A percentile compares a stretch with the other conserved stretches of the same genome.
phyloP scores from a whole-genome alignment of 1,140 invertebrate genomes.

The Anadara kagoshimensis region DNA sequence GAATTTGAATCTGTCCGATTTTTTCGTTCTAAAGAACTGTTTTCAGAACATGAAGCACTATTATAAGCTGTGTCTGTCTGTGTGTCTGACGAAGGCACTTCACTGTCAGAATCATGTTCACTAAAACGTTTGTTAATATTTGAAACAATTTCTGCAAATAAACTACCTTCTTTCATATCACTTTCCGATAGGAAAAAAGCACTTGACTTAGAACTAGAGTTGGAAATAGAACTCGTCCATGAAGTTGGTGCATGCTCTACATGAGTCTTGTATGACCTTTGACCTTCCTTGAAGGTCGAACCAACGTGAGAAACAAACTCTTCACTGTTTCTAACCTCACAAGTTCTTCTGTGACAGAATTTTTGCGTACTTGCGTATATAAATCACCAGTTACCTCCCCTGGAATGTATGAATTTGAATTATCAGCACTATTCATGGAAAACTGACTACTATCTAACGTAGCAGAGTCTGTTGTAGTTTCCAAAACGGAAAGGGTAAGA shows the following conservation, averaged over 20 bases:
- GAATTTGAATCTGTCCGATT: conserved; percentile 20
- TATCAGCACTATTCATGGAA: too few relatives aligned
- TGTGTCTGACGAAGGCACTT: neutral
- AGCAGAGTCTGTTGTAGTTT: too few relatives aligned
- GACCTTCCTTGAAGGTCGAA: too few relatives aligned
- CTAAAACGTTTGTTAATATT: conserved; percentile 30
- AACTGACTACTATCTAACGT: too few relatives aligned
- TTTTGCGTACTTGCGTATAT: conserved; percentile 38
- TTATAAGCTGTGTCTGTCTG: conserved; percentile 36
- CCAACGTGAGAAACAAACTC: too few relatives aligned
- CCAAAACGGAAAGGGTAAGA: too few relatives aligned
- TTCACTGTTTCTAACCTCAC: too few relatives aligned
- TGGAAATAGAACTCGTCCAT: too few relatives aligned
- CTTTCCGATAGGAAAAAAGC: neutral
- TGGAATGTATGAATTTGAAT: conserved; percentile 14
- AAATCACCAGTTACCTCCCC: conserved; percentile 37
- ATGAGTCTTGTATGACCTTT: too few relatives aligned
- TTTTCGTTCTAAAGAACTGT: conserved; percentile 40
- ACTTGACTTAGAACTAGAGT: too few relatives aligned
- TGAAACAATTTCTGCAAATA: conserved; percentile 36
- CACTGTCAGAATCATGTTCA: neutral
- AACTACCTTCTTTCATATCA: conserved; percentile 8
- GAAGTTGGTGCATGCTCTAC: too few relatives aligned
- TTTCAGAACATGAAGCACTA: conserved; percentile 41
- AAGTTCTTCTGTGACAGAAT: conserved; percentile 1